Evolutionary conservation across 2,797 vertebrate species (phyloP).

Genomic region (Phoebastria nigripes): DNA sequence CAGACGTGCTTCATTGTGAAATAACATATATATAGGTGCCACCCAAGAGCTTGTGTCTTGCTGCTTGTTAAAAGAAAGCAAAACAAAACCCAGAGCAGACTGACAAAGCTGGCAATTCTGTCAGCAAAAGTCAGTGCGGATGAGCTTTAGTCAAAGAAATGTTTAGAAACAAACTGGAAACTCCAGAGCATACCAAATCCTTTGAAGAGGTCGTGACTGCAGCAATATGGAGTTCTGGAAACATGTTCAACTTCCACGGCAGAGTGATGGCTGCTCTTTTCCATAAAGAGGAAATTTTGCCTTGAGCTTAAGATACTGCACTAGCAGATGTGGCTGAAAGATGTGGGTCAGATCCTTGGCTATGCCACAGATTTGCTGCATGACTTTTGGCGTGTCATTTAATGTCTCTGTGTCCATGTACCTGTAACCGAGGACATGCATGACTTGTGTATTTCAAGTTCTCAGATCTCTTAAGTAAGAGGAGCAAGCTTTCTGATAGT

Average conservation of each 20-base stretch:
- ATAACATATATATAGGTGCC: background rate
- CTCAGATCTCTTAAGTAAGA: background rate
- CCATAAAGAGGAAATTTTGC: background rate
- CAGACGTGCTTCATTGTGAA: background rate
- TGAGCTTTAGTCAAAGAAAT: conserved; percentile 37
- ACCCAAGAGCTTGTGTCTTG: conserved; percentile 8
- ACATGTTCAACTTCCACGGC: background rate
- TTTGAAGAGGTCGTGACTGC: conserved; percentile 26
- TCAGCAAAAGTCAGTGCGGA: background rate
- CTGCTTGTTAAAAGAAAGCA: background rate
- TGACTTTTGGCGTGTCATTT: background rate
- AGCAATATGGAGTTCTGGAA: conserved; percentile 50
- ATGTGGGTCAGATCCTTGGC: background rate
- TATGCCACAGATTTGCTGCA: background rate
- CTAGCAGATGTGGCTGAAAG: no score
- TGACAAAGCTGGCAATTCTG: conserved; percentile 17
- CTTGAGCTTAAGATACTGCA: background rate
- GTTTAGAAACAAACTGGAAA: conserved; percentile 38
- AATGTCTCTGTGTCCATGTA: background rate
- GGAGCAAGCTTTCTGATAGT: background rate
- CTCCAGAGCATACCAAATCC: background rate
- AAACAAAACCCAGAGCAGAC: conserved; percentile 1
- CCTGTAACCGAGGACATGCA: background rate
- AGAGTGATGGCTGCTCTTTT: background rate
- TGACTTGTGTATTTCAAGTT: background rate